Conservation (phyloP, 53 echinoderm and acorn worm species). For the Henricia sp. region DNA sequence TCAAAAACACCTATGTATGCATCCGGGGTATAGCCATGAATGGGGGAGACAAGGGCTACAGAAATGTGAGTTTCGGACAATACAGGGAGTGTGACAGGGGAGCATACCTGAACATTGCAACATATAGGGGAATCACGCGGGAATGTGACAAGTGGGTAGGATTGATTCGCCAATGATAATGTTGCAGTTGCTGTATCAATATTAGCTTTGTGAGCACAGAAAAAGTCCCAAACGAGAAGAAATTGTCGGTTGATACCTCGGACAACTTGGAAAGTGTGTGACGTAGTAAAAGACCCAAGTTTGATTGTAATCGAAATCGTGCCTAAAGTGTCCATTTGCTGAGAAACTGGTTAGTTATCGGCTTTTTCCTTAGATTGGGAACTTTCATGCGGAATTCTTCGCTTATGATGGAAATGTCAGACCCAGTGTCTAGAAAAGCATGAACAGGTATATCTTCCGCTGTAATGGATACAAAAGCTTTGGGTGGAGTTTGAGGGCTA, state of each 20-base stretch:
- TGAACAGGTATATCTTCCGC: constrained; percentile 16
- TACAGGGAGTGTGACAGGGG: constrained; percentile 26
- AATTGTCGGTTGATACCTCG: constrained; percentile 26
- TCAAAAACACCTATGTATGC: constrained; percentile 40
- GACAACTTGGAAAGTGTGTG: constrained; percentile 36
- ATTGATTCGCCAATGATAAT: background rate
- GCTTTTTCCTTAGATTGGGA: background rate
- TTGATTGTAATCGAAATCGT: background rate
- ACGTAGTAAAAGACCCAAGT: background rate
- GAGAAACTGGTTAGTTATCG: background rate
- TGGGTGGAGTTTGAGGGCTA: background rate
- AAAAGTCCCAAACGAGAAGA: constrained; percentile 61
- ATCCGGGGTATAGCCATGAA: background rate
- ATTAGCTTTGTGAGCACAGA: constrained; percentile 8
- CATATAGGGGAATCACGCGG: constrained; percentile 24
- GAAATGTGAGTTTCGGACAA: constrained; percentile 45
- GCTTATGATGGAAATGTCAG: constrained; percentile 40
- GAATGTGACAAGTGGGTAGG: constrained; percentile 27
- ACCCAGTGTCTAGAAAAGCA: constrained; percentile 34
- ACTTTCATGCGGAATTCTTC: constrained; percentile 15
- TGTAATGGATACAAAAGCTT: background rate
- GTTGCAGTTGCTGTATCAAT: constrained; percentile 1
- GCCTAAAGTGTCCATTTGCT: constrained; percentile 11
- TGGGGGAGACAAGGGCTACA: background rate
- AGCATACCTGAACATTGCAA: constrained; percentile 9